These are phyloP conservation scores for Sigmodon hispidus DNA, from an alignment of 2,113 vertebrate species.

Conservation along the genomic window DNA sequence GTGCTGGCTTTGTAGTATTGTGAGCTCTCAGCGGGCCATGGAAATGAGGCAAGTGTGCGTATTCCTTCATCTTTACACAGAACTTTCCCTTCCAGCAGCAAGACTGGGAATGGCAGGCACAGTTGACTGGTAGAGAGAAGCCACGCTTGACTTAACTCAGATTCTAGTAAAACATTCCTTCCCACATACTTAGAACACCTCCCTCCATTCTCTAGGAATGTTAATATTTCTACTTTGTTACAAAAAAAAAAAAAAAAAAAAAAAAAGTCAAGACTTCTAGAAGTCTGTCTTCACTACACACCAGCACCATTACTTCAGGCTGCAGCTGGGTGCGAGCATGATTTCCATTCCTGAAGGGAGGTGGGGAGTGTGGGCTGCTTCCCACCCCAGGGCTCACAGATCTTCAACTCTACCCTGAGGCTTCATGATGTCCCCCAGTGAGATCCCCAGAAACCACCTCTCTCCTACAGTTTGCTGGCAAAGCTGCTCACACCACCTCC, in stretches of 20 bases:
- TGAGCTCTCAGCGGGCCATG: neutral
- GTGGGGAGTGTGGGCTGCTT: neutral
- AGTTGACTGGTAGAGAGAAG: neutral
- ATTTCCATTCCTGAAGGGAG: neutral
- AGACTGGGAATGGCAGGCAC: neutral
- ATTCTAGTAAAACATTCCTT: neutral
- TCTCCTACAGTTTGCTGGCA: neutral
- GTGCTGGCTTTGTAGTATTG: neutral
- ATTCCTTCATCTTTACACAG: neutral
- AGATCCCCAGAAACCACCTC: neutral
- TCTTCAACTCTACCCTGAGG: neutral
- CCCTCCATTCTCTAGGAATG: neutral
- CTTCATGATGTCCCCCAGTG: neutral
- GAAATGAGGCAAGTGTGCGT: conserved; percentile 6
- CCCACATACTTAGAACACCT: neutral
- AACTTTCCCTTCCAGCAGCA: neutral
- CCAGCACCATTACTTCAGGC: fast-evolving
- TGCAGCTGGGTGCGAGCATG: neutral
- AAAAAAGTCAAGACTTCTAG: neutral
- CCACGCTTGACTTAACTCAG: neutral
- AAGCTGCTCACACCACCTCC: neutral
- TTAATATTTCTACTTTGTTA: neutral
- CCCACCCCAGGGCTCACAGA: neutral
- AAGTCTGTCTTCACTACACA: neutral
- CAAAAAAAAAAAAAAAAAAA: neutral